These are phyloP conservation scores for Falco punctatus DNA, from an alignment of 2,113 vertebrate genomes.

Conservation along the genomic window DNA sequence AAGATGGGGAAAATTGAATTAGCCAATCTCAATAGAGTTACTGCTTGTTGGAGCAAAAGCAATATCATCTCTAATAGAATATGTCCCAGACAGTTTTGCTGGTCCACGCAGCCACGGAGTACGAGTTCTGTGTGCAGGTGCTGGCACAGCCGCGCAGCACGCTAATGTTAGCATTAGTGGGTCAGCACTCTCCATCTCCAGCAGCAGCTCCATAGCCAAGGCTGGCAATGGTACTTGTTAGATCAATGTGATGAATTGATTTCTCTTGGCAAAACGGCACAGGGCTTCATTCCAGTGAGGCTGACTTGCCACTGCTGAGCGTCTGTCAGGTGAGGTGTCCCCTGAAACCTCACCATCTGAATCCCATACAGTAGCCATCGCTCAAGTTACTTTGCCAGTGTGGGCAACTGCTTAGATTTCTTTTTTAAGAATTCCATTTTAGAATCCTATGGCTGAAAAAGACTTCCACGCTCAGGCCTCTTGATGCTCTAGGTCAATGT, in stretches of 20 bases:
- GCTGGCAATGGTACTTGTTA: slow-evolving; percentile 46
- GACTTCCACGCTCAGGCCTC: background rate
- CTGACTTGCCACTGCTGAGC: background rate
- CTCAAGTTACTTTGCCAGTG: background rate
- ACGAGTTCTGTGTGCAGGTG: slow-evolving; percentile 19
- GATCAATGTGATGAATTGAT: slow-evolving; percentile 55
- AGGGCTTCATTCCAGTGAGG: slow-evolving; percentile 50
- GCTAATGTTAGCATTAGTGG: slow-evolving; percentile 62
- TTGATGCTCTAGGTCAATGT: background rate
- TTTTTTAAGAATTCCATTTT: background rate
- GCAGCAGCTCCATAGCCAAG: background rate
- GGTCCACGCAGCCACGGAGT: slow-evolving; percentile 16
- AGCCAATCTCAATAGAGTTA: slow-evolving; percentile 75
- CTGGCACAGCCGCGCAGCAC: slow-evolving; percentile 30
- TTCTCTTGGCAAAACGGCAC: slow-evolving; percentile 54
- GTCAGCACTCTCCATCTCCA: slow-evolving; percentile 36
- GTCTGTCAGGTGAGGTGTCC: background rate
- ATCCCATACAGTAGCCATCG: background rate
- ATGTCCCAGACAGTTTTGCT: slow-evolving; percentile 70
- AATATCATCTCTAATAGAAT: slow-evolving; percentile 75
- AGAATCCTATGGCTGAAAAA: background rate
- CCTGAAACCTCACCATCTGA: rapidly evolving
- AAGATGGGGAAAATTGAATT: slow-evolving; percentile 80
- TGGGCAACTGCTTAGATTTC: background rate
- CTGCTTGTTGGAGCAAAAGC: slow-evolving; percentile 68